Evolutionary conservation across 2,113 vertebrate species (phyloP).

Genomic region (Saimiri boliviensis): DNA sequence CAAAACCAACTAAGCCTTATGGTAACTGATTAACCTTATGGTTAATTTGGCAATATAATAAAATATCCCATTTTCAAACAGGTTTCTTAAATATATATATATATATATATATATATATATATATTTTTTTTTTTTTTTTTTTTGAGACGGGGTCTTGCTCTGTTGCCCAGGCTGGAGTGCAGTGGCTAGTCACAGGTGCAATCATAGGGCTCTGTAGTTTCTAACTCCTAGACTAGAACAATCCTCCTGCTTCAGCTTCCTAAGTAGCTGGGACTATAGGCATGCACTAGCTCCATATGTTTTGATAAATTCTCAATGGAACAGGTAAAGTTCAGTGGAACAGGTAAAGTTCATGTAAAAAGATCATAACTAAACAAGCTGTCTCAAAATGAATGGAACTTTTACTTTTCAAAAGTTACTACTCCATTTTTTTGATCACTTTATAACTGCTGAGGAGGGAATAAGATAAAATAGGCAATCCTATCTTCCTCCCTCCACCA

Average conservation of each 20-base stretch:
- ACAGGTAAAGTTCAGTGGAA: not conserved
- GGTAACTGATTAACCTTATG: not conserved
- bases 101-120: no score
- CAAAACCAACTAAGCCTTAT: no score
- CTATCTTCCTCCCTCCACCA: not conserved
- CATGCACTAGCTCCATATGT: not conserved
- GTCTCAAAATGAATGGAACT: not conserved
- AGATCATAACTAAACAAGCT: not conserved
- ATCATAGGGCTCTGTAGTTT: not conserved
- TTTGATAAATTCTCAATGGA: not conserved
- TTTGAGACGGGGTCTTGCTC: not conserved
- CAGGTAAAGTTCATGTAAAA: not conserved
- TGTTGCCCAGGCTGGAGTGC: not conserved
- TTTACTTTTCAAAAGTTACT: conserved; percentile 22
- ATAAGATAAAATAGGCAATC: not conserved
- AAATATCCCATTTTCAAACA: not conserved
- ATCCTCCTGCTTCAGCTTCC: not conserved
- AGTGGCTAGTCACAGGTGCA: not conserved
- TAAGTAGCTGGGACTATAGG: not conserved
- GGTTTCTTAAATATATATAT: not conserved
- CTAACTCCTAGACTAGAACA: not conserved
- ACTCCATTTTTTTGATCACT: not conserved
- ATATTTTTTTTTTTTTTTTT: not conserved
- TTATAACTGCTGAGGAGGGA: not conserved
- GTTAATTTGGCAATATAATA: not conserved